Conservation (phyloP, 2,888 invertebrate genomes). For the Phrixothrix hirtus region DNA sequence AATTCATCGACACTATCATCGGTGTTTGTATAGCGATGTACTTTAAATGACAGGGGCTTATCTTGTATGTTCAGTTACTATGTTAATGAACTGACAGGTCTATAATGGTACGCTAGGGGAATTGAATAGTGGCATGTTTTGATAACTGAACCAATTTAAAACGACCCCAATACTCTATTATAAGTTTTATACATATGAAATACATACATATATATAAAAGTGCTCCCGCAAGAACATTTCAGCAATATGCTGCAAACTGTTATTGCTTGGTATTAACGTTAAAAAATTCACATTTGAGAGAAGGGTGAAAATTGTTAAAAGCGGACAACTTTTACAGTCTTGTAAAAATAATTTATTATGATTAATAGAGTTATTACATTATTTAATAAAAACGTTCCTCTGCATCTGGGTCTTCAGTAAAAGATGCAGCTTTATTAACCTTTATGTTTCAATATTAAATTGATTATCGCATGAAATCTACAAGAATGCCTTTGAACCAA, state of each 20-base stretch:
- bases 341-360: too few species aligned
- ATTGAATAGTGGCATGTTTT: constrained; percentile 13
- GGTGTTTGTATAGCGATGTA: constrained; percentile 28
- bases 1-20: constrained; percentile 26
- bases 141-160: constrained; percentile 23
- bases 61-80: constrained; percentile 34
- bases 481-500: too few species aligned
- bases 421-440: too few species aligned
- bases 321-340: too few species aligned
- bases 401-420: too few species aligned
- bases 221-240: constrained; percentile 9
- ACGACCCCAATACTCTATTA: constrained; percentile 22
- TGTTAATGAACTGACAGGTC: constrained; percentile 28
- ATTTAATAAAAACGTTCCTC: too few species aligned
- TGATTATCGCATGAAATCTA: too few species aligned
- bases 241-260: constrained; percentile 8
- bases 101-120: constrained; percentile 12
- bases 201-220: background rate
- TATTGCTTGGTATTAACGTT: constrained; percentile 7
- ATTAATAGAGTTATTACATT: too few species aligned
- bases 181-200: background rate
- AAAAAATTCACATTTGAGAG: constrained; percentile 2
- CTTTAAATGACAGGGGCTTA: constrained; percentile 33
- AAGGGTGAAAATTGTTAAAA: constrained; percentile 4
- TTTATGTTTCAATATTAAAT: too few species aligned